Base-by-base conservation (phyloP, 2,797 vertebrate genomes). In the Argentina silus region DNA sequence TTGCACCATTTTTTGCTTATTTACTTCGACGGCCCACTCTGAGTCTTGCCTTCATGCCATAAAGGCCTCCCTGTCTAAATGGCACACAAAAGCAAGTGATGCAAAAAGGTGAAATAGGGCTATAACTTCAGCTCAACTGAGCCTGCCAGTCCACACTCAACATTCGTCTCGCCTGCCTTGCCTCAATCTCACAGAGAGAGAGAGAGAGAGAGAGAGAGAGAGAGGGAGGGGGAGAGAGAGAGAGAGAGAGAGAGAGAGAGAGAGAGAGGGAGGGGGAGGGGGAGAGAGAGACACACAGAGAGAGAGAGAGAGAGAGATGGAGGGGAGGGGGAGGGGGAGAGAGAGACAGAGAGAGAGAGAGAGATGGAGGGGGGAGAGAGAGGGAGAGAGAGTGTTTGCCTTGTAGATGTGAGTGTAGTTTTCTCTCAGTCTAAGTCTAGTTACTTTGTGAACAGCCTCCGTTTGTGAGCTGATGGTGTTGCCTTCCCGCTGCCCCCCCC, bases 31-130 rank as follows among this genome's bases (percentile, higher is more conserved):
- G 87, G 90, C 59, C 57, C 11, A 23, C 51, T 87, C 87, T 87
- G 85, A 85, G 86, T 72, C 70, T 75, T 68, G 80, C 90, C 90
- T 89, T 89, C 80, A 82, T 83, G 84, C 84, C 82, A 87, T 91
- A 91, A 92, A 91, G 90, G 78, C 79, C 85, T 81, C 79, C 86
- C 85, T 86, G 27, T 91, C 81, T 90, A 86, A 90, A 90, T 86
- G 85, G 89, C 91, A 87, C 81, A 87, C 87, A 90, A 91, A 90
- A 91, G 89, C 87, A 93, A 92, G 89, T 94, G 93, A 94, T 93
- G 93, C 92, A 94, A 94, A 94, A 92, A 92, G 91, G 87, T 93
- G 92, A 94, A 94, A 94, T 93, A 87, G 78, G 79, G 80, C 76
- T 81, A 82, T 85, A 85, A 85, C 82, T 80, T 83, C 83, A 81